Percentiles rank a stretch among this genome's conserved stretches.
Evolutionary conservation across 2,797 vertebrate species (phyloP).

Genomic region (Xenopus petersii): DNA sequence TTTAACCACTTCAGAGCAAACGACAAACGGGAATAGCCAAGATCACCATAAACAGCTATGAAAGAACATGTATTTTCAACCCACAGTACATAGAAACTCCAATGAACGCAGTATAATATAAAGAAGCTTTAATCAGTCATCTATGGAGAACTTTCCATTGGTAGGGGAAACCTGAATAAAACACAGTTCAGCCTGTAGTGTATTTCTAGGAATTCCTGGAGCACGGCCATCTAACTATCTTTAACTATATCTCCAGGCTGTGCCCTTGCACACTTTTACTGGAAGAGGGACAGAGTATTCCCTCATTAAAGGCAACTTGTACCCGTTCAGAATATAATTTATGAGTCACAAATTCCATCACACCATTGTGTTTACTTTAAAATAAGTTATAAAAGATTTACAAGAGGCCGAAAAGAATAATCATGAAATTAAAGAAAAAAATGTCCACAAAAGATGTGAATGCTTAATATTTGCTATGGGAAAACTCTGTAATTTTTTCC

Average conservation of each 20-base stretch:
- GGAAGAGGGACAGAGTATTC: not conserved
- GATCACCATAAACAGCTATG: no score
- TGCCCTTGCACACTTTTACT: not conserved
- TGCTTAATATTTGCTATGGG: no score
- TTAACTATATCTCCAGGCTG: not conserved
- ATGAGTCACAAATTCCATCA: slow-evolving; percentile 5
- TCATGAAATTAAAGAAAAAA: no score
- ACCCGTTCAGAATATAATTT: not conserved
- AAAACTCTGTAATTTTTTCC: no score
- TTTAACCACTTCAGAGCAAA: no score
- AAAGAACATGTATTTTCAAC: no score
- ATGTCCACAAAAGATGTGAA: no score
- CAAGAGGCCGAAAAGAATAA: not conserved
- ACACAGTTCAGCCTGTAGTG: not conserved
- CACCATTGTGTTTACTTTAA: slow-evolving; percentile 15
- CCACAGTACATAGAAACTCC: no score
- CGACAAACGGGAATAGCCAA: no score
- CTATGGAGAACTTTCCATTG: no score
- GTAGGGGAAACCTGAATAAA: not conserved
- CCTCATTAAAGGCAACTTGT: slow-evolving; percentile 15
- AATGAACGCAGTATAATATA: no score
- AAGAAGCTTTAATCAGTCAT: no score
- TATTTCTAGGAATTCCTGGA: not conserved
- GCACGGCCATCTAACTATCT: not conserved
- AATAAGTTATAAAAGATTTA: slow-evolving; percentile 3